Percentiles rank a stretch among this genome's conserved stretches.
Conservation (phyloP, 2,113 vertebrate genomes). For the Coturnix japonica region DNA sequence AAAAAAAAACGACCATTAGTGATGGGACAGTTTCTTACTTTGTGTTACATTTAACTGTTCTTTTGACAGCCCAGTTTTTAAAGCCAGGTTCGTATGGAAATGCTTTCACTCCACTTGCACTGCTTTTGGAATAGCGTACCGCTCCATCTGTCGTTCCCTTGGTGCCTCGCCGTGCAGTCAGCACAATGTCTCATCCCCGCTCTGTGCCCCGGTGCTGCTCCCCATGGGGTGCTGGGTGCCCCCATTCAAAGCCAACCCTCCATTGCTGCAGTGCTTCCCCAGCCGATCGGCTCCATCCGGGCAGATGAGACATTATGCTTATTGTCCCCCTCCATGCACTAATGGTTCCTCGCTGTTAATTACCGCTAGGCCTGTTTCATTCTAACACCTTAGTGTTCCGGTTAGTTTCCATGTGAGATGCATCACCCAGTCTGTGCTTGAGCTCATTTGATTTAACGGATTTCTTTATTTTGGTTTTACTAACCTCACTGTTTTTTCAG, state of each 20-base stretch:
- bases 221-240: no score
- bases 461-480: slow-evolving; percentile 84
- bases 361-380: slow-evolving; percentile 92
- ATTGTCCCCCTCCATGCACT: slow-evolving; percentile 89
- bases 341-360: slow-evolving; percentile 89
- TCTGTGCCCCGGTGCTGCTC: no score
- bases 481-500: slow-evolving; percentile 93
- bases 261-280: slow-evolving; percentile 70
- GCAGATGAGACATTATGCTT: slow-evolving; percentile 91
- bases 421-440: slow-evolving; percentile 91
- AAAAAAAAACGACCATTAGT: slow-evolving; percentile 86
- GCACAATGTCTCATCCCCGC: slow-evolving; percentile 90
- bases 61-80: slow-evolving; percentile 99
- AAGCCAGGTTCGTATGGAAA: slow-evolving; percentile 99
- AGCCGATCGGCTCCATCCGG: slow-evolving; percentile 19
- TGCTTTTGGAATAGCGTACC: slow-evolving; percentile 99
- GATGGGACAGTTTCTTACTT: slow-evolving; percentile 98
- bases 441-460: slow-evolving; percentile 80
- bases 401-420: slow-evolving; percentile 90
- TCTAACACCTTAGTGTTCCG: slow-evolving; percentile 85
- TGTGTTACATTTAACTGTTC: slow-evolving; percentile 99
- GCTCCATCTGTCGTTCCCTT: slow-evolving; percentile 96
- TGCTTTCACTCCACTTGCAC: slow-evolving; percentile 99
- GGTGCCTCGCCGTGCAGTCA: slow-evolving; percentile 91
- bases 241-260: slow-evolving; percentile 70